These are phyloP conservation scores for Phalloptychus januarius DNA, from an alignment of 2,797 vertebrate genomes.

Conservation along the genomic window DNA sequence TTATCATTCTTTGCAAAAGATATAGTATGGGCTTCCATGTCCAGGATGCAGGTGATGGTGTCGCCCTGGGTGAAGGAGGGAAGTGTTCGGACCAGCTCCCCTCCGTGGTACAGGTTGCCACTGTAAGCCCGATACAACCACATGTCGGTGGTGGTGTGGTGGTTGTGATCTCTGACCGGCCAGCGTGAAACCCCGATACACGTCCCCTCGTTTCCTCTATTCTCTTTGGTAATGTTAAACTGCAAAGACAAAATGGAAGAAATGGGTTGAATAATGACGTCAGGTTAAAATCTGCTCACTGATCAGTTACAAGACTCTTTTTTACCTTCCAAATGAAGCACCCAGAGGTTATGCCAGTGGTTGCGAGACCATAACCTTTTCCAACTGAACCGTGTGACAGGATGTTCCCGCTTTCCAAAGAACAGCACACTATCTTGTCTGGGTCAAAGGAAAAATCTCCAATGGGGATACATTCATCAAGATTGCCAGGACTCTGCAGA, in stretches of 20 bases:
- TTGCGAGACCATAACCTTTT: constrained; percentile 85
- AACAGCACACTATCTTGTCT: constrained; percentile 83
- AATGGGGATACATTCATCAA: constrained; percentile 85
- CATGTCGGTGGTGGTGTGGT: constrained; percentile 87
- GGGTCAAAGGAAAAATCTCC: constrained; percentile 87
- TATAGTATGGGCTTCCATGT: constrained; percentile 86
- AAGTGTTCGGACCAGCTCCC: constrained; percentile 81
- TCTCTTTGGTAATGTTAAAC: constrained; percentile 86
- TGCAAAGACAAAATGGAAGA: constrained; percentile 37
- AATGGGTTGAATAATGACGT: not conserved
- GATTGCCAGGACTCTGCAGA: constrained; percentile 72
- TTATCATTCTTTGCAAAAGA: constrained; percentile 86
- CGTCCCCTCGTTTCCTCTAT: constrained; percentile 85
- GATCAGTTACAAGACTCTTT: not conserved
- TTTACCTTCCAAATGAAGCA: constrained; percentile 85
- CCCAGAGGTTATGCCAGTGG: constrained; percentile 85
- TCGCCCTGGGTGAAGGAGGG: constrained; percentile 86
- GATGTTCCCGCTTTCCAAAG: constrained; percentile 83
- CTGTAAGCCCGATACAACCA: constrained; percentile 88
- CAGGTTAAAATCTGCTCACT: not conserved
- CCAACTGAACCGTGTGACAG: constrained; percentile 85
- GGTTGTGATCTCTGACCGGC: constrained; percentile 85
- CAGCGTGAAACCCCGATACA: constrained; percentile 85
- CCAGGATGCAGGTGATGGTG: constrained; percentile 85
- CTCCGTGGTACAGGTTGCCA: constrained; percentile 85